These are phyloP conservation scores for Remorina albescens DNA, from an alignment of 2,797 vertebrate species.

Conservation along the genomic window DNA sequence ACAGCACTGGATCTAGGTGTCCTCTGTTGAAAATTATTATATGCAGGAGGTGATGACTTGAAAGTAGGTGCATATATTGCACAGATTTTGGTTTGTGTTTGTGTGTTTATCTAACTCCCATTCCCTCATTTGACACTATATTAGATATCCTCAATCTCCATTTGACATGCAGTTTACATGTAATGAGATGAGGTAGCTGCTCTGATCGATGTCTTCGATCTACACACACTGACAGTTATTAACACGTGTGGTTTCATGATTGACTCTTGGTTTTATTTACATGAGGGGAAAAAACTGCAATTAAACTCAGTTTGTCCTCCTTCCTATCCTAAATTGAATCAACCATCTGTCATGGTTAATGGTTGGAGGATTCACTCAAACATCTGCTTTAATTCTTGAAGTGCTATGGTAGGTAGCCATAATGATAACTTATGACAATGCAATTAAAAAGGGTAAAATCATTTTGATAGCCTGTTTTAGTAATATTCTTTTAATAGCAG, in stretches of 20 bases:
- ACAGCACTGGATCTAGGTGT: background rate
- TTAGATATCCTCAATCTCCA: conserved; percentile 72
- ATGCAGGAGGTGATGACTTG: conserved; percentile 7
- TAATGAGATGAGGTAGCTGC: conserved; percentile 67
- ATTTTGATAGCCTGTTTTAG: conserved; percentile 53
- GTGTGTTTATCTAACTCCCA: conserved; percentile 12
- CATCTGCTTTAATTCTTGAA: conserved; percentile 32
- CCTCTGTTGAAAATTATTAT: conserved; percentile 32
- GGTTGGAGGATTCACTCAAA: conserved; percentile 31
- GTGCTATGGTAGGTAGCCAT: conserved; percentile 35
- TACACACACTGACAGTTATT: conserved; percentile 56
- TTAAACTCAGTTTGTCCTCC: conserved; percentile 34
- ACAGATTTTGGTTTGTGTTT: background rate
- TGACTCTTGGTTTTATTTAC: conserved; percentile 48
- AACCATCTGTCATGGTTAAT: conserved; percentile 55
- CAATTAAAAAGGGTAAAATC: conserved; percentile 59
- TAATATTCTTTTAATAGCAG: conserved; percentile 62
- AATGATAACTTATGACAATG: conserved; percentile 58
- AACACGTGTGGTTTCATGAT: conserved; percentile 55
- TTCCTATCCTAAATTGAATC: conserved; percentile 20
- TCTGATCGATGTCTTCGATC: conserved; percentile 79
- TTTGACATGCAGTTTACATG: conserved; percentile 73
- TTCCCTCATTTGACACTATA: conserved; percentile 62
- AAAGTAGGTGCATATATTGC: background rate
- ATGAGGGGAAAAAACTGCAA: conserved; percentile 19